phyloP scores from a whole-genome alignment of 1,140 invertebrate genomes.

The Phortica variegata region DNA sequence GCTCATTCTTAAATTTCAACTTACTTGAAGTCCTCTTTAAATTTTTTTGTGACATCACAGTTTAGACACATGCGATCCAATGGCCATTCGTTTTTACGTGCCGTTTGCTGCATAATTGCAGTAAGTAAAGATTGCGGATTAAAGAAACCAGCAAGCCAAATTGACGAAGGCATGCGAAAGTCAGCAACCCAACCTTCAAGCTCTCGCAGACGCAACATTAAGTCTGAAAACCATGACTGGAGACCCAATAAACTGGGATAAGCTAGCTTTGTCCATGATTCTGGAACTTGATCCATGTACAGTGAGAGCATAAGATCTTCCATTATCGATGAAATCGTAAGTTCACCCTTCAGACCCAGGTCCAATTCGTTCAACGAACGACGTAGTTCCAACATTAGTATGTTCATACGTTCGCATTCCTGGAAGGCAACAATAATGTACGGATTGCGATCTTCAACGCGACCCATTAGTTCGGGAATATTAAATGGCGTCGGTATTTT shows the following conservation, averaged over 20 bases:
- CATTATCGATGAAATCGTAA: conserved; percentile 92
- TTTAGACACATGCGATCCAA: conserved; percentile 93
- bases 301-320: conserved; percentile 81
- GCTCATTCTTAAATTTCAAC: conserved; percentile 3
- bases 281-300: conserved; percentile 84
- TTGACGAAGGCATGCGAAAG: conserved; percentile 77
- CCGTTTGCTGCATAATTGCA: conserved; percentile 96
- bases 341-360: conserved; percentile 87
- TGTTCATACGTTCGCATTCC: conserved; percentile 95
- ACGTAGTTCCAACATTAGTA: conserved; percentile 76
- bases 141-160: conserved; percentile 94
- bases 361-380: conserved; percentile 83
- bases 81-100: conserved; percentile 92
- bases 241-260: conserved; percentile 87
- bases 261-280: conserved; percentile 78
- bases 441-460: conserved; percentile 87
- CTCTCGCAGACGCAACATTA: conserved; percentile 76
- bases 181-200: conserved; percentile 77
- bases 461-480: conserved; percentile 80
- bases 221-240: conserved; percentile 85
- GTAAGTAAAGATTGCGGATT: conserved; percentile 96
- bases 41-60: conserved; percentile 92
- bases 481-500: conserved; percentile 89
- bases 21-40: conserved; percentile 79
- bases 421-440: conserved; percentile 92